phyloP scores from a whole-genome alignment of 2,888 invertebrate genomes.

The Macropis europaea region DNA sequence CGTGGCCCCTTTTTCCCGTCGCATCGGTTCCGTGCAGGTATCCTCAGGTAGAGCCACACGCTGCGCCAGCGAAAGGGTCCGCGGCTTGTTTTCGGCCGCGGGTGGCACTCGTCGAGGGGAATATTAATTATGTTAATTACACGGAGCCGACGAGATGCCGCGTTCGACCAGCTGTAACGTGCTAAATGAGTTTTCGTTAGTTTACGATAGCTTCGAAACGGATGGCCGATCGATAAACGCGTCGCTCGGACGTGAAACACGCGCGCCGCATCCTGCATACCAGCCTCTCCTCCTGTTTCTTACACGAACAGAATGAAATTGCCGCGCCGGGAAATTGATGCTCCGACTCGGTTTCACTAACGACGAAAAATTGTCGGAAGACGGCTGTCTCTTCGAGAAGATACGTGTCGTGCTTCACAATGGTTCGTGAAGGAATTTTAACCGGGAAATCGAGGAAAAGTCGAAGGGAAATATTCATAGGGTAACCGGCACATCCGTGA shows the following conservation, averaged over 20 bases:
- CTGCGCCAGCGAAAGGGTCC: slow-evolving; percentile 63
- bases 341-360: no score
- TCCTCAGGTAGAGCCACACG: slow-evolving; percentile 71
- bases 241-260: slow-evolving; percentile 27
- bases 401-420: no score
- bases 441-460: no score
- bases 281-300: slow-evolving; percentile 5
- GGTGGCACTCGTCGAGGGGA: slow-evolving; percentile 71
- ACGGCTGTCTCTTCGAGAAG: no score
- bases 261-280: slow-evolving; percentile 27
- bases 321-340: no score
- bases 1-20: slow-evolving; percentile 5
- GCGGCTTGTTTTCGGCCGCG: slow-evolving; percentile 62
- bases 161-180: slow-evolving; percentile 39
- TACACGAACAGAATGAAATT: neutral
- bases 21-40: slow-evolving; percentile 39
- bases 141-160: slow-evolving; percentile 33
- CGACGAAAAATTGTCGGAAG: no score
- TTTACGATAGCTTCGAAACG: slow-evolving; percentile 31
- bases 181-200: slow-evolving; percentile 50
- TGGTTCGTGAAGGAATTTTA: no score
- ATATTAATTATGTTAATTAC: slow-evolving; percentile 76
- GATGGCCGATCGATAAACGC: slow-evolving; percentile 30
- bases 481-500: no score
- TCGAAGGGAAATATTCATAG: no score